Base-by-base conservation (phyloP, 2,797 vertebrate species). In the Mormyrus proboscirostris region DNA sequence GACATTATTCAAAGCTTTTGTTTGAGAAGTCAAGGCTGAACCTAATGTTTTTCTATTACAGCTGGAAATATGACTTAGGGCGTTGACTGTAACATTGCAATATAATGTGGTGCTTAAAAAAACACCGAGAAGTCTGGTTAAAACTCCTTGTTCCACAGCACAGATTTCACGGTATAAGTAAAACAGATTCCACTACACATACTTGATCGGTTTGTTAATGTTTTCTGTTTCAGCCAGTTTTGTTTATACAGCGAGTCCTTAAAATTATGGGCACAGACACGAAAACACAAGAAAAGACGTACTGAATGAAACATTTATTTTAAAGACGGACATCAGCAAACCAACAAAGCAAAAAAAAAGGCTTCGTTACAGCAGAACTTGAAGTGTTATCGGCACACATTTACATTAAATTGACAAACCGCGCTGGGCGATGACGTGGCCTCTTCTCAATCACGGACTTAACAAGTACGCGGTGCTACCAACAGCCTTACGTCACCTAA, bases 221-320 rank as follows among this genome's bases (percentile, higher is more conserved):
- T 38, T 41, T 76, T 76, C 69, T 38, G 76, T 82, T 82, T 82
- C 47, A 85, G 47, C 49, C 25, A 53, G 22, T 49, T 22, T 25
- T 51, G 47, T 51, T 85, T 47, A 51, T 85, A 51, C 47, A 16
- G 83, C 49, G 19, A 22, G 55, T 25, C 44, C 82, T 33, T 89
- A 29, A 22, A 10, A 12, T 9, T 51, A 10, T 65, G 14, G 50
- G 12, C 33, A 73, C 57, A 86, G 49, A 86, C 8, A 86, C 12
- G 25, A 85, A 8, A 62, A 76, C 62, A 47, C 16, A 29, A 87
- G 44, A 53, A 59, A 22, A 85, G 22, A 55, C 33, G 47, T 89
- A 55, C 29, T 76, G 84, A 89, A 89, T 50, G 25, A 86, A 87
- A 86, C 89, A 87, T 89, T 89, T 89, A 89, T 89, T 89, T 19